A percentile compares a stretch with the other conserved stretches of the same genome.
These are phyloP conservation scores for Nomada ferruginata DNA, from an alignment of 2,888 invertebrate genomes.

Conservation along the genomic window DNA sequence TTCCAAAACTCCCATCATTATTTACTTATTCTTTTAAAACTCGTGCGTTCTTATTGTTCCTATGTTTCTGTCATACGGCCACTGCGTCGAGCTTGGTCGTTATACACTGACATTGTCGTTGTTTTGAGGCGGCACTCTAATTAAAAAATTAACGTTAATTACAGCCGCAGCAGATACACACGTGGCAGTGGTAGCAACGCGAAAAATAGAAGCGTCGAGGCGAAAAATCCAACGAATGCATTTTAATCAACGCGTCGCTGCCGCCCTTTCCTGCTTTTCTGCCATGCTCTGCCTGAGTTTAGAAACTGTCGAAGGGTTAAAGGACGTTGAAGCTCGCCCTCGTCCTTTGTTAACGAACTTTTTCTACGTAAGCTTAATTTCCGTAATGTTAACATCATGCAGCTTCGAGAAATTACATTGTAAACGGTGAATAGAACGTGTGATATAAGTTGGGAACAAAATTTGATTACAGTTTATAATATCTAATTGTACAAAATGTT, in stretches of 20 bases:
- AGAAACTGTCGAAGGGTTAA: constrained; percentile 40
- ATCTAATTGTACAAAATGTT: too few species aligned
- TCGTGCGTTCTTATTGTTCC: constrained; percentile 12
- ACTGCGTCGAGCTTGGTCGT: constrained; percentile 17
- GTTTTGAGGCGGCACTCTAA: constrained; percentile 70
- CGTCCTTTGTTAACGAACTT: constrained; percentile 23
- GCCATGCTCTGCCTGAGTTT: constrained; percentile 13
- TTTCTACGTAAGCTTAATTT: constrained; percentile 7
- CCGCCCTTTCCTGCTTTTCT: constrained; percentile 18
- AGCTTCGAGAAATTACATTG: neutral
- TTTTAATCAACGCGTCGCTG: constrained; percentile 72
- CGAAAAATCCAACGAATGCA: constrained; percentile 69
- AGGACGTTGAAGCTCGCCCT: constrained; percentile 27
- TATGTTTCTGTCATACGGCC: constrained; percentile 1
- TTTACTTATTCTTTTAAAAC: neutral
- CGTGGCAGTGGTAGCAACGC: constrained; percentile 30
- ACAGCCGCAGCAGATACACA: constrained; percentile 56
- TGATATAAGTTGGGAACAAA: neutral
- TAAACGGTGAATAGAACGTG: too few species aligned
- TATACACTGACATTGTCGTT: constrained; percentile 57
- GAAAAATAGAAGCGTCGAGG: constrained; percentile 60
- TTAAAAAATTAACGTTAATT: constrained; percentile 79
- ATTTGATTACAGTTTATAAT: too few species aligned
- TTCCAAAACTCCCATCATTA: neutral
- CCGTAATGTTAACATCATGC: neutral